phyloP scores from a whole-genome alignment of 1,140 invertebrate genomes.

The Drosophila willistoni region DNA sequence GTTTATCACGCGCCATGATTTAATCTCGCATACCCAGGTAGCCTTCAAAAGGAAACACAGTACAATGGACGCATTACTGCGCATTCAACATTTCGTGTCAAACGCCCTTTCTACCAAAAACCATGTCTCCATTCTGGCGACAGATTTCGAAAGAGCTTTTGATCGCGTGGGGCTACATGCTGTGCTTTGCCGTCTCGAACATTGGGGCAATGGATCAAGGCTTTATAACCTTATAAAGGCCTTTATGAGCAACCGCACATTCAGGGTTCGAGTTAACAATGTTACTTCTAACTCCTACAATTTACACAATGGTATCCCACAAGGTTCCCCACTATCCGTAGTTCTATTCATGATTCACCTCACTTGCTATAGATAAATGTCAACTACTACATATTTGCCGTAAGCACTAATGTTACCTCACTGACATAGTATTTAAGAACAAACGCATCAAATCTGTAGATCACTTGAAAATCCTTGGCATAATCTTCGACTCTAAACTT shows the following conservation, averaged over 20 bases:
- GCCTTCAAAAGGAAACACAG: no score
- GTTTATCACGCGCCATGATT: conserved; percentile 20
- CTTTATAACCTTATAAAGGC: no score
- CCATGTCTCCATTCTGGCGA: conserved; percentile 25
- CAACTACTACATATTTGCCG: conserved; percentile 11
- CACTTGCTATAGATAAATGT: conserved; percentile 22
- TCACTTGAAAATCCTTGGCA: not conserved
- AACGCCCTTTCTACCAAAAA: conserved; percentile 26
- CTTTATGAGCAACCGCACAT: no score
- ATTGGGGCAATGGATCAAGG: conserved; percentile 29
- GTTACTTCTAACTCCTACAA: conserved; percentile 1
- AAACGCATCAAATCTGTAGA: conserved; percentile 7
- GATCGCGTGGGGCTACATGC: conserved; percentile 10
- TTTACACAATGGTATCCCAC: conserved; percentile 36
- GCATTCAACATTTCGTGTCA: conserved; percentile 12
- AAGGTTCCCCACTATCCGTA: conserved; percentile 39
- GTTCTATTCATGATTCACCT: conserved; percentile 36
- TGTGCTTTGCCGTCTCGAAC: not conserved
- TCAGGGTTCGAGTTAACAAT: conserved; percentile 13
- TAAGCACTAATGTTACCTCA: not conserved
- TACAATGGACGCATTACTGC: conserved; percentile 22
- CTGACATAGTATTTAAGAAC: conserved; percentile 18
- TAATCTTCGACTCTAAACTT: conserved; percentile 10
- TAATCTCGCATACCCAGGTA: conserved; percentile 12
- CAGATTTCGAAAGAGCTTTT: conserved; percentile 27